Conservation (phyloP, 2,797 vertebrate species). For the Xenentodon cancila region DNA sequence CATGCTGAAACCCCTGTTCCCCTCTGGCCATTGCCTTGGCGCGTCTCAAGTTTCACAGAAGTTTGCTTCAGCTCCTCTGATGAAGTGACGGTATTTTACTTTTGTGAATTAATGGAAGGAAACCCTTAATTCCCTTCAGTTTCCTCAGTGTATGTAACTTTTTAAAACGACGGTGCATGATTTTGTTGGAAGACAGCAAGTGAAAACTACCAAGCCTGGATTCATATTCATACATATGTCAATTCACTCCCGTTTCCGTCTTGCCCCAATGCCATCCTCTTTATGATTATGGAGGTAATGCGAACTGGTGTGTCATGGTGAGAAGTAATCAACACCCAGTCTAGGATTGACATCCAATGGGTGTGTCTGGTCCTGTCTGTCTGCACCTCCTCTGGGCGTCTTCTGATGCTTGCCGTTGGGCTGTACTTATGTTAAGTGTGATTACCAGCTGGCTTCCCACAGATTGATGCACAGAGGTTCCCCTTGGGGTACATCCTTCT, state of each 20-base stretch:
- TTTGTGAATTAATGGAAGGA: constrained; percentile 50
- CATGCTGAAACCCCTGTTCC: constrained; percentile 50
- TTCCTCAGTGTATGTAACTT: constrained; percentile 43
- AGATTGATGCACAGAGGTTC: constrained; percentile 62
- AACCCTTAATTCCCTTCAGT: constrained; percentile 41
- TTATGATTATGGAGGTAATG: constrained; percentile 61
- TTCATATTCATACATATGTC: constrained; percentile 27
- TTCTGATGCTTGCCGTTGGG: constrained; percentile 50
- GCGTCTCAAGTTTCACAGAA: constrained; percentile 59
- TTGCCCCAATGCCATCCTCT: constrained; percentile 45
- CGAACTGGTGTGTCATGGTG: constrained; percentile 62
- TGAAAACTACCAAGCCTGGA: constrained; percentile 28
- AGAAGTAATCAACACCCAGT: constrained; percentile 75
- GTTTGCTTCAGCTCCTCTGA: constrained; percentile 66
- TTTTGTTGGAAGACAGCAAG: constrained; percentile 35
- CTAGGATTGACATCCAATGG: constrained; percentile 48
- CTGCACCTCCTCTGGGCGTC: constrained; percentile 44
- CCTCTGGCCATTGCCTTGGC: constrained; percentile 41
- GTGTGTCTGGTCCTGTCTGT: constrained; percentile 50
- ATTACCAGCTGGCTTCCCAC: constrained; percentile 76
- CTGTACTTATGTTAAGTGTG: constrained; percentile 64
- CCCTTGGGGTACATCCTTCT: constrained; percentile 58
- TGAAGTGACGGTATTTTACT: constrained; percentile 69
- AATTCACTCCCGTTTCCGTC: constrained; percentile 25
- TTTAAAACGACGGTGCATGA: constrained; percentile 44